Evolutionary conservation across 1,140 invertebrate species (phyloP), one percentile per base, ranked within the genome.

Genomic region (Drosophila kohkoa): DNA sequence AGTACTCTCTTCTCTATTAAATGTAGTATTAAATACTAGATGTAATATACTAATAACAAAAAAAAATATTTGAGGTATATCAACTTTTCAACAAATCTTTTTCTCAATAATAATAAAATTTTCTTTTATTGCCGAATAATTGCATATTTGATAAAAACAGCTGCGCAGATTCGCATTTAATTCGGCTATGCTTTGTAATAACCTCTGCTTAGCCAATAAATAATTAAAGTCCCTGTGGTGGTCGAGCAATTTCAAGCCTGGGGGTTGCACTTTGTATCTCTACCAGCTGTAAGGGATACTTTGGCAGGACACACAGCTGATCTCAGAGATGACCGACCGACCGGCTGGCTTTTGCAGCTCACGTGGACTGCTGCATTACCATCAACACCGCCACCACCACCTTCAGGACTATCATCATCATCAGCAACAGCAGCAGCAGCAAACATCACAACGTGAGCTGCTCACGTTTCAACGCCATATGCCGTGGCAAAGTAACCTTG

Each of bases 401-500:
- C 16, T 7, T 25, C 3, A 15, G 2, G 8, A 51, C 52, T 25
- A 25, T 25, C 66, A 51, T 5, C 30, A 25, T 13, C 30, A 8
- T 25, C 8, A 15, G 6, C 30, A 32, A 32, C 5, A 32, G 30
- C 30, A 32, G 20, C 20, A 25, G 20, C 20, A 25, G 20, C 20
- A 25, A 25, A 25, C 20, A 25, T 25, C 11, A 46, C n/a, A 30
- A 32, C 32, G 54, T 43, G 48, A 54, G n/a, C 57, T 38, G 46
- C 70, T 78, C 71, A 57, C 41, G 66, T 75, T 75, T 75, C 75
- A 58, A 38, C 15, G 66, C 66, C 78, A 81, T 74, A 75, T 81
- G 78, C 43, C 45, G 8, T 13, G 28, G 30, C 16, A 20, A 11
- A 10, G 25, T 11, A 13, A 30, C 49, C 32, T 64, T 55, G 77